Base-by-base conservation (phyloP, 2,888 invertebrate species). In the Xestia sexstrigata region DNA sequence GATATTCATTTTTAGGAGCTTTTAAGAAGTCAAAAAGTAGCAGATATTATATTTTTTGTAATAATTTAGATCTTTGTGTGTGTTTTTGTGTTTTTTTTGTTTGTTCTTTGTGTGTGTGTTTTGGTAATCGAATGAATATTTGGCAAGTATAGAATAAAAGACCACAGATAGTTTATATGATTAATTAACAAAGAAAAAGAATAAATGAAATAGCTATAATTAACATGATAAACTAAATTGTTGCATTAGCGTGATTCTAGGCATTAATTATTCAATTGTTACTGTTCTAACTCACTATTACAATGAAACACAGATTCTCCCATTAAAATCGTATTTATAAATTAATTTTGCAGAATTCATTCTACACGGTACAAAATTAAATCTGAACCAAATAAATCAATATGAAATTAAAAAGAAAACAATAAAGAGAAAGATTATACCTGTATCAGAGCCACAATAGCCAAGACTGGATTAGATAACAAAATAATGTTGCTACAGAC, bases 401-500 rank as follows among this genome's bases (percentile, higher is more conserved):
- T 74, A 70, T 78, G 35, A 78, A 80, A 85, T 80, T 74, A 70
- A 15, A 76, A 60, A 76, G 49, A 80, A 63, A 68, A 63, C 66
- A 76, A 80, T 52, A 80, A 85, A 82, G 45, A 60, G 15, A 63
- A 58, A 75, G 39, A 75, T 78, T 70, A 76, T 78, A 78, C 76
- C 76, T 80, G 83, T 85, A 77, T 68, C 76, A 79, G 67, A 83
- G 62, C 79, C 74, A 66, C 68, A 77, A 74, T 74, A 78, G 71
- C 75, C 66, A 66, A 63, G 70, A 74, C 70, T 74, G 73, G 76
- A 81, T 86, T 74, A 81, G 76, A 77, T 76, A 78, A 74, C 74
- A 80, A 81, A 80, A 81, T 84, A 79, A 76, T 78, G 63, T 80
- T 68, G 63, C 60, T 70, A 76, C 70, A 65, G 66, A 74, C 45